Conservation (phyloP, 2,113 vertebrate genomes). For the Trochalopteron elliotii region DNA sequence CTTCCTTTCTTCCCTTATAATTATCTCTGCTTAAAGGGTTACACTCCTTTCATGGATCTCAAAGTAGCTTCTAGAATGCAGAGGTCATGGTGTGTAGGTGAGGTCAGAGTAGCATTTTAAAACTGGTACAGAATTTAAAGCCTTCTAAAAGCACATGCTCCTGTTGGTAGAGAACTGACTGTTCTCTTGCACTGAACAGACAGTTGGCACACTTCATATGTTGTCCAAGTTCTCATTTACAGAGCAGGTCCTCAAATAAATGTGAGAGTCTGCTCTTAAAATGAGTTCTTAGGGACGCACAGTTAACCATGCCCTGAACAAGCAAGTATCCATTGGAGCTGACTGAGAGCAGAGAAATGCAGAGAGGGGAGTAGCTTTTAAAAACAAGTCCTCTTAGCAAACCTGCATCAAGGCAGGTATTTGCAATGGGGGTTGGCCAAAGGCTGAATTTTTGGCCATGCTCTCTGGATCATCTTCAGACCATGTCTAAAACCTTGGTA, state of each 20-base stretch:
- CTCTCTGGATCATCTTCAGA: not conserved
- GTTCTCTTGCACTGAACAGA: not conserved
- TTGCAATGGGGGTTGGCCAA: not conserved
- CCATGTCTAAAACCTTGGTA: not conserved
- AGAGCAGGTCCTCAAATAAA: not conserved
- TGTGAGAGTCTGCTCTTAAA: not conserved
- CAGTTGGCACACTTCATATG: not conserved
- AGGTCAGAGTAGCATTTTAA: not conserved
- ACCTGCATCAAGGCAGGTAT: not conserved
- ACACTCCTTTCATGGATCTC: not conserved
- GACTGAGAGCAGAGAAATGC: not conserved
- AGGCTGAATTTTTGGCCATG: not conserved
- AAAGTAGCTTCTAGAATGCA: not conserved
- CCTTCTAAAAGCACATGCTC: not conserved
- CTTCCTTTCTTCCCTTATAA: constrained; percentile 7
- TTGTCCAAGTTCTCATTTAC: not conserved
- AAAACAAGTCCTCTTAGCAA: not conserved
- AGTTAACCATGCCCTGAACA: not conserved
- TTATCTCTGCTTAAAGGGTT: constrained; percentile 5
- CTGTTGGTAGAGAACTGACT: not conserved
- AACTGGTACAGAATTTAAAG: not conserved
- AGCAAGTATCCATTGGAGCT: not conserved
- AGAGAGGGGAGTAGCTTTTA: not conserved
- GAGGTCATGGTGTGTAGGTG: not conserved
- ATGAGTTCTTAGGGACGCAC: not conserved